Percentiles rank a stretch among this genome's conserved stretches.
phyloP scores from a whole-genome alignment of 2,797 vertebrate genomes.

The Tympanoctomys barrerae region DNA sequence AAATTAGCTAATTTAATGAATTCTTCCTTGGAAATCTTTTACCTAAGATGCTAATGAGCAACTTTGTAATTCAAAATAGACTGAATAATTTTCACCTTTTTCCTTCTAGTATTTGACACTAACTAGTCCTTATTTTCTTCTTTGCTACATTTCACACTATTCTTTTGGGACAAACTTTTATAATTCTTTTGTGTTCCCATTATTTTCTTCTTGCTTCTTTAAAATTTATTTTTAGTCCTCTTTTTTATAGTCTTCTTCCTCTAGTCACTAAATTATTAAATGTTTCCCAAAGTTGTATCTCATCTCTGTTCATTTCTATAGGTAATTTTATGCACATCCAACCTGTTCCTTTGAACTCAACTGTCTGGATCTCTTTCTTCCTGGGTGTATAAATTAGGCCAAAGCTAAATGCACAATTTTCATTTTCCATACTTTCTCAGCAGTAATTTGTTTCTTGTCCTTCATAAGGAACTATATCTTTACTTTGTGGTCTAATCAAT shows the following conservation, averaged over 20 bases:
- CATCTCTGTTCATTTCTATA: constrained; percentile 13
- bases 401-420: background rate
- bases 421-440: background rate
- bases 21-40: constrained; percentile 31
- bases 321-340: background rate
- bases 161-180: background rate
- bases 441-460: constrained; percentile 23
- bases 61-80: constrained; percentile 2
- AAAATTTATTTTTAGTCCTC: constrained; percentile 33
- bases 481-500: constrained; percentile 13
- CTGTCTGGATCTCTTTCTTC: background rate
- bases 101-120: background rate
- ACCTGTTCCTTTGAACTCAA: background rate
- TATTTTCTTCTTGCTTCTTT: constrained; percentile 18
- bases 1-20: constrained; percentile 63
- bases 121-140: background rate
- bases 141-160: background rate
- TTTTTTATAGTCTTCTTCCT: background rate
- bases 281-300: constrained; percentile 22
- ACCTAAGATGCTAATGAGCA: constrained; percentile 20
- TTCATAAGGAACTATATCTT: background rate
- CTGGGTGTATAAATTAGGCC: background rate
- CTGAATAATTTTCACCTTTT: constrained; percentile 49
- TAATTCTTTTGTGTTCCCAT: constrained; percentile 5
- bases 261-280: background rate